phyloP scores from a whole-genome alignment of 2,797 vertebrate genomes.

The Gorsachius magnificus region DNA sequence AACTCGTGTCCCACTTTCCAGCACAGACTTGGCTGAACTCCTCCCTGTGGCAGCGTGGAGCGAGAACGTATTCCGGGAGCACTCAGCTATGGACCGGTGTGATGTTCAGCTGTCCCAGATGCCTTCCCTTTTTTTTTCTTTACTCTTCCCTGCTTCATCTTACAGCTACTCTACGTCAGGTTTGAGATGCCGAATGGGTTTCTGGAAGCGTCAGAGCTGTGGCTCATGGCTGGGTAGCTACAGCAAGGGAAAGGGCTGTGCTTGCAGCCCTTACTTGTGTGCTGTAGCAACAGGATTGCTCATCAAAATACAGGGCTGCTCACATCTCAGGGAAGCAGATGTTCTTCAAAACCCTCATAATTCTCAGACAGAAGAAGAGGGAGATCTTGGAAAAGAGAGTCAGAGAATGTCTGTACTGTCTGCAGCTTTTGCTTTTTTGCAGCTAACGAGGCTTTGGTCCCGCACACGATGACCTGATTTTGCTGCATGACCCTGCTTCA shows the following conservation, averaged over 20 bases:
- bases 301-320: not conserved
- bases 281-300: not conserved
- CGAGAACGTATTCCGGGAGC: not conserved
- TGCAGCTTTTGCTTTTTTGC: not conserved
- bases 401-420: not conserved
- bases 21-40: not conserved
- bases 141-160: not conserved
- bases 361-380: not conserved
- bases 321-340: not conserved
- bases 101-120: not conserved
- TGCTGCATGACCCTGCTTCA: not conserved
- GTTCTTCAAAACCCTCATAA: not conserved
- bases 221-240: not conserved
- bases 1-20: not conserved
- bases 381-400: not conserved
- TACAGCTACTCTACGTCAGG: fast-evolving
- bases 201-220: not conserved
- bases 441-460: not conserved
- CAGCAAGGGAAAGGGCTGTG: not conserved
- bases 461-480: not conserved
- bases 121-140: not conserved
- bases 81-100: not conserved
- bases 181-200: not conserved
- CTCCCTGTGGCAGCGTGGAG: not conserved
- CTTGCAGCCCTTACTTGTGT: not conserved